Percentiles rank a stretch among this genome's conserved stretches.
These are phyloP conservation scores for Ciconia boyciana DNA, from an alignment of 2,113 vertebrate genomes.

Conservation along the genomic window DNA sequence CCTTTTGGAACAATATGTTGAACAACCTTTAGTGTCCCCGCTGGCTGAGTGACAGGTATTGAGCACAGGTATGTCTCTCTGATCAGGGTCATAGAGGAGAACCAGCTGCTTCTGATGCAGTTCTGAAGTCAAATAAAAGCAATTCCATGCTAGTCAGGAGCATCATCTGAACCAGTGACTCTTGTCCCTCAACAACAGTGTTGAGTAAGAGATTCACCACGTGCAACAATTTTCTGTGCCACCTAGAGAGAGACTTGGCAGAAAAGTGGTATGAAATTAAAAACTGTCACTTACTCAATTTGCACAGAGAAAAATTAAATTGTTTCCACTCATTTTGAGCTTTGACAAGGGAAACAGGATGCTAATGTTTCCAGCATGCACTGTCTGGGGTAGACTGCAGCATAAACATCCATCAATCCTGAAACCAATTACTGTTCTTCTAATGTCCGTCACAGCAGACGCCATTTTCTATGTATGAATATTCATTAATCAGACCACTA, in stretches of 20 bases:
- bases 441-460: neutral
- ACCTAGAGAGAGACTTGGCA: constrained; percentile 27
- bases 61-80: neutral
- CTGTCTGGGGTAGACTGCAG: neutral
- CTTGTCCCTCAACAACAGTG: neutral
- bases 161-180: neutral
- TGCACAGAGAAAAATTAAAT: constrained; percentile 14
- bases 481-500: neutral
- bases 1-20: neutral
- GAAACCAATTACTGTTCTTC: neutral
- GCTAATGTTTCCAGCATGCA: neutral
- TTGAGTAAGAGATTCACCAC: neutral
- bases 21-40: neutral
- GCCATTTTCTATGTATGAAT: neutral
- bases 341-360: constrained; percentile 46
- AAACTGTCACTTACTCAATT: constrained; percentile 31
- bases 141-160: neutral
- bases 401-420: neutral
- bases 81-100: neutral
- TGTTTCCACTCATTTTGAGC: constrained; percentile 16
- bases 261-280: constrained; percentile 20
- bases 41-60: neutral
- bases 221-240: neutral
- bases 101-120: neutral
- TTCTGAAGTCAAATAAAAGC: constrained; percentile 1